phyloP scores from a whole-genome alignment of 2,113 vertebrate genomes.

The Hipposideros armiger region DNA sequence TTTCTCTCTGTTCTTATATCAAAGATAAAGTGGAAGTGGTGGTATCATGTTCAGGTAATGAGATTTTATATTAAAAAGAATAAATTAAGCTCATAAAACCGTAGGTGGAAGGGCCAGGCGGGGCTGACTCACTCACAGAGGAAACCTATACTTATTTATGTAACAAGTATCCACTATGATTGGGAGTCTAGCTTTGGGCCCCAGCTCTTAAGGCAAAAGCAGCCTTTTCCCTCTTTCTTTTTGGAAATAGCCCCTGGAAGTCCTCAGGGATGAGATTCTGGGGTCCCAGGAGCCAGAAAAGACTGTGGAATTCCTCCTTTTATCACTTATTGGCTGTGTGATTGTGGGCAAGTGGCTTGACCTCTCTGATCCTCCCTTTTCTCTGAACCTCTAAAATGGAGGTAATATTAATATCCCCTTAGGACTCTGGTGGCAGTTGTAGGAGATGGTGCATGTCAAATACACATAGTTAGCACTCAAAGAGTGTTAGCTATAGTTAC shows the following conservation, averaged over 20 bases:
- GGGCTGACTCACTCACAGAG: conserved; percentile 82
- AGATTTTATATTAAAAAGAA: conserved; percentile 95
- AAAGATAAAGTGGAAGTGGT: conserved; percentile 90
- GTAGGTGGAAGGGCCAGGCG: conserved; percentile 84
- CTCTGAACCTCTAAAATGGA: not conserved
- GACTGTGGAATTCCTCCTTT: not conserved
- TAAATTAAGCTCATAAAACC: conserved; percentile 92
- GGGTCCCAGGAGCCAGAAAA: not conserved
- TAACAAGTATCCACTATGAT: conserved; percentile 77
- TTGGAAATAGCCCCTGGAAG: conserved; percentile 59
- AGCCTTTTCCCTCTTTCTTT: conserved; percentile 79
- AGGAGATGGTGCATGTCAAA: fast-evolving
- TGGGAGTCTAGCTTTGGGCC: conserved; percentile 79
- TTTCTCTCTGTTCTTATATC: conserved; percentile 94
- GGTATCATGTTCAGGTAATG: conserved; percentile 92
- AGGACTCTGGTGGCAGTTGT: fast-evolving
- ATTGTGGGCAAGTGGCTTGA: not conserved
- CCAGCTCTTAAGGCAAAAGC: conserved; percentile 81
- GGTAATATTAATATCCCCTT: fast-evolving
- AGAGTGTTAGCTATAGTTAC: not conserved
- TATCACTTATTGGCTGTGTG: not conserved
- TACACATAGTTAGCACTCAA: fast-evolving
- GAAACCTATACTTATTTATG: conserved; percentile 85
- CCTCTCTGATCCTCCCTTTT: conserved; percentile 38
- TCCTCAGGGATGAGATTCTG: not conserved